Evolutionary conservation across 1,140 invertebrate species (phyloP).

Genomic region (Cotesia glomerata): DNA sequence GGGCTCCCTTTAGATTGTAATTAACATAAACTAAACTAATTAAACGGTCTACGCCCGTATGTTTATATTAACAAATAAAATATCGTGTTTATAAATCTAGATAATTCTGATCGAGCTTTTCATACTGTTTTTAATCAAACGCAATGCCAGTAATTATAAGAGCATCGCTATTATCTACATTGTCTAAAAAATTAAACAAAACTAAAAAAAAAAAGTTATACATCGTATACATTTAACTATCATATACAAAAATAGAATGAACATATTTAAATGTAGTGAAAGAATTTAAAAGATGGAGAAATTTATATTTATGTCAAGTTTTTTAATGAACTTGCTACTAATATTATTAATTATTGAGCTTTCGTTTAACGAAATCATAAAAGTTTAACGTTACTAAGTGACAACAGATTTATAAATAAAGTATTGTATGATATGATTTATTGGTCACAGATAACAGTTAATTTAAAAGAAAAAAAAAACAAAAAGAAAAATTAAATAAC

Average conservation of each 20-base stretch:
- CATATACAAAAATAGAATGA: not conserved
- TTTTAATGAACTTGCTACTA: not conserved
- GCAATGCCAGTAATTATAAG: constrained; percentile 9
- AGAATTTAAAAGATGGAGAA: constrained; percentile 1
- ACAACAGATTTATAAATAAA: constrained; percentile 9
- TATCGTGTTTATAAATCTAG: constrained; percentile 5
- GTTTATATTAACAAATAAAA: constrained; percentile 20
- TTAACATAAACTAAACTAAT: constrained; percentile 18
- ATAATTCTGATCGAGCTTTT: constrained; percentile 24
- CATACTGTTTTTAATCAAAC: constrained; percentile 21
- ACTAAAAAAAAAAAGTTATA: not conserved
- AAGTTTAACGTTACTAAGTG: constrained; percentile 2
- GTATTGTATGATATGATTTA: not conserved
- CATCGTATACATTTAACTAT: not conserved
- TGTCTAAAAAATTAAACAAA: constrained; percentile 12
- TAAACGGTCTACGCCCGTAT: not conserved
- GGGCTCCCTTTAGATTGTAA: constrained; percentile 73
- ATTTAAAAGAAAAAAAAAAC: not conserved
- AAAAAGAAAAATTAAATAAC: not conserved
- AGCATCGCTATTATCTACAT: not conserved
- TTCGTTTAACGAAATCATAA: not conserved
- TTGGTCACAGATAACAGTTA: not conserved
- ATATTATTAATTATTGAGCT: not conserved
- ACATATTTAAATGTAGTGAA: not conserved
- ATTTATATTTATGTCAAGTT: not conserved